Base-by-base conservation (phyloP, 1,140 invertebrate genomes). In the Dreissena polymorpha region DNA sequence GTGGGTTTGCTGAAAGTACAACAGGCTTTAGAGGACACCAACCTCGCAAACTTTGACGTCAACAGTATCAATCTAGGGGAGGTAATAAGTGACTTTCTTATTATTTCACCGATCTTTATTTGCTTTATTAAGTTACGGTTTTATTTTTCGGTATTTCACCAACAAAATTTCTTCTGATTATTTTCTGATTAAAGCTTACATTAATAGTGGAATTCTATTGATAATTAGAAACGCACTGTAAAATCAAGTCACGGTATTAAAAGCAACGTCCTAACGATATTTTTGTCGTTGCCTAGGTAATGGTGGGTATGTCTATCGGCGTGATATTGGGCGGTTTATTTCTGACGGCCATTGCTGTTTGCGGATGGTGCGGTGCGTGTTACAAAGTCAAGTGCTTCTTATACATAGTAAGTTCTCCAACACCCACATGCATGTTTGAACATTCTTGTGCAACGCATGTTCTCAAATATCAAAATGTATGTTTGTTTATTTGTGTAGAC, bases 351-450 rank as follows among this genome's bases (percentile, higher is more conserved):
- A 49, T 89, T 60, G 70, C 87, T 25, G 81, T 89, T 50, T 73
- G 84, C 60, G 88, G 87, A 29, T 89, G 88, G 65, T 88, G 84
- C 51, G 88, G 88, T 0, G 86, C 87, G 1, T 80, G 60, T n/a
- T 70, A 67, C 53, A 87, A 88, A 71, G 83, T 55, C 71, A 83
- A 80, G 14, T 74, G 68, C 68, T 71, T 89, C 21, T 70, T 89
- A 51, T 84, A 71, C 27, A n/a, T 87, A 16, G 88, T 89, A 50
- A 86, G 71, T 55, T n/a, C 57, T n/a, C 16, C 2, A 60, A n/a
- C 16, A 60, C 57, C 6, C 57, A 60, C 3, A 39, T 39, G 39
- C 39, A 39, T 39, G 39, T 39, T 39, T 39, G 39, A 39, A 39
- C 39, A 39, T 39, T 39, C 39, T 8, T 39, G 39, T 39, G 8